A percentile compares a stretch with the other conserved stretches of the same genome.
phyloP scores from a whole-genome alignment of 2,797 vertebrate genomes.

The Chelonia mydas region DNA sequence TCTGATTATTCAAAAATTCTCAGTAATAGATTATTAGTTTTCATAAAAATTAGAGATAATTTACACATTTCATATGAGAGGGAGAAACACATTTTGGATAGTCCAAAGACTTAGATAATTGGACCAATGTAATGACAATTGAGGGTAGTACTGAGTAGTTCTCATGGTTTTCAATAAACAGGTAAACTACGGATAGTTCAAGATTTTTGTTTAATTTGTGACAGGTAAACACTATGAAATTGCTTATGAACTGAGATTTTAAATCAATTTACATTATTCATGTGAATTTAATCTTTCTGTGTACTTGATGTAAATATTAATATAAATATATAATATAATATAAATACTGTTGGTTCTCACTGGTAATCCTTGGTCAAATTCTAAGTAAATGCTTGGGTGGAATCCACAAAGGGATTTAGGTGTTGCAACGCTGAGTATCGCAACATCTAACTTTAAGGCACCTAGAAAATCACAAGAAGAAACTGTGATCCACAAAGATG shows the following conservation, averaged over 20 bases:
- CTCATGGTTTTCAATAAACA: neutral
- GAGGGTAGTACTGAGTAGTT: neutral
- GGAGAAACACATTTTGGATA: neutral
- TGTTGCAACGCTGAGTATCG: too few species aligned
- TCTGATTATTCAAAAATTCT: neutral
- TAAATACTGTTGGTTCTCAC: neutral
- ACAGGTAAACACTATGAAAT: neutral
- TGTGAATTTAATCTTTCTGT: neutral
- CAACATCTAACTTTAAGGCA: neutral
- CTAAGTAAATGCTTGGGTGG: neutral
- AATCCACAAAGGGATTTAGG: too few species aligned
- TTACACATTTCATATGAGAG: neutral
- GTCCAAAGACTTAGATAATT: neutral
- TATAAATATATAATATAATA: neutral
- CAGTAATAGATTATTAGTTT: neutral
- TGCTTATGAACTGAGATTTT: neutral
- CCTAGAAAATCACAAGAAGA: neutral
- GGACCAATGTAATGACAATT: neutral
- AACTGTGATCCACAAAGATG: neutral
- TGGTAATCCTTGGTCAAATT: neutral
- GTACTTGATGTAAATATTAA: neutral
- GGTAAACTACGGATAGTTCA: neutral
- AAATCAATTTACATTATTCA: neutral
- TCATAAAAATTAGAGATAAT: neutral
- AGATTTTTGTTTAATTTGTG: neutral